phyloP scores from a whole-genome alignment of 2,888 invertebrate species.

The Oscheius myriophilus region DNA sequence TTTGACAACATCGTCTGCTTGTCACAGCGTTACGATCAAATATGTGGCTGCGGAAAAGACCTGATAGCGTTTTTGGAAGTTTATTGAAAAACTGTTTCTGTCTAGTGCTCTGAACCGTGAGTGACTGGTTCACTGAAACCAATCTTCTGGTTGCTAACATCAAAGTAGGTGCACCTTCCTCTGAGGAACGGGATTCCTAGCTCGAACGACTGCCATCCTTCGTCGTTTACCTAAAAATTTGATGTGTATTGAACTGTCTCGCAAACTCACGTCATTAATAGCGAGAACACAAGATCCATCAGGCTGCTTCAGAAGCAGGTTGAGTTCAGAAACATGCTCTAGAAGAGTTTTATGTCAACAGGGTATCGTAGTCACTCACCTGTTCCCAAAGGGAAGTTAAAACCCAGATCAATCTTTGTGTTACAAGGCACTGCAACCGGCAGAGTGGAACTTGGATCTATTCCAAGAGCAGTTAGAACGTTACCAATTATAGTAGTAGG shows the following conservation, averaged over 20 bases:
- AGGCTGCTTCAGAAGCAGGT: neutral
- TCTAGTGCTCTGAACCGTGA: neutral
- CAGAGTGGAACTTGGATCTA: constrained; percentile 1
- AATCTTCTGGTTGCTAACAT: constrained; percentile 14
- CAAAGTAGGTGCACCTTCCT: constrained; percentile 30
- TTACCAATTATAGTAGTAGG: neutral
- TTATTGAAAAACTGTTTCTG: too few species aligned
- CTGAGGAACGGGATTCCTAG: constrained; percentile 27
- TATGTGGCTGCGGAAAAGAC: too few species aligned
- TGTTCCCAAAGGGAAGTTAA: constrained; percentile 13
- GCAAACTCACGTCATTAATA: constrained; percentile 17
- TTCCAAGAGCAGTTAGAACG: constrained; percentile 1
- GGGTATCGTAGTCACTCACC: neutral
- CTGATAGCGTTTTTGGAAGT: too few species aligned
- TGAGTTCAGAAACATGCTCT: constrained; percentile 20
- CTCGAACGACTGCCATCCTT: constrained; percentile 2
- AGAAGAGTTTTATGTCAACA: neutral
- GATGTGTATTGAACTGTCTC: too few species aligned
- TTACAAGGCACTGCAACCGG: constrained; percentile 21
- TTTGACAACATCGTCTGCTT: too few species aligned
- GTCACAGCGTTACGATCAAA: too few species aligned
- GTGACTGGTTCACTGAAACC: constrained; percentile 21
- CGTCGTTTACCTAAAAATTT: too few species aligned
- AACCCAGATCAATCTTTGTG: neutral
- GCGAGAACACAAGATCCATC: constrained; percentile 20